A percentile compares a stretch with the other conserved stretches of the same genome.
Evolutionary conservation across 2,113 vertebrate species (phyloP).

Genomic region (Gulo gulo): DNA sequence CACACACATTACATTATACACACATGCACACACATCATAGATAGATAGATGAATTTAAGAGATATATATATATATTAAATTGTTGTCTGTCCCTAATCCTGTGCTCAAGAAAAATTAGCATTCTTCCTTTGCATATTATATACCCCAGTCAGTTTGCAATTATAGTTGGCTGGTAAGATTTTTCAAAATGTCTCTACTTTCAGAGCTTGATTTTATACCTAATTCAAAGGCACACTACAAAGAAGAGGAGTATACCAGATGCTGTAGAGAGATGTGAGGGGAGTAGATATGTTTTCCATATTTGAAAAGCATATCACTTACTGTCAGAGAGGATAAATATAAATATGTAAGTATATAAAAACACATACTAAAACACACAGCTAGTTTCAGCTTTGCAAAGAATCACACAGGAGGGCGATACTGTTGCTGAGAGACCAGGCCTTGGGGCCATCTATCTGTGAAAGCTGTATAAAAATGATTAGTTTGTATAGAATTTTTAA

Average conservation of each 20-base stretch:
- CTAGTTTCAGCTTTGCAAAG: not conserved
- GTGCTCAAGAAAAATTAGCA: conserved; percentile 11
- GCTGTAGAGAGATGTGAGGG: not conserved
- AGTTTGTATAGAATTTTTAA: conserved; percentile 47
- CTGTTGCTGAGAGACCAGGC: not conserved
- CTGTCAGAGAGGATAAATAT: conserved; percentile 14
- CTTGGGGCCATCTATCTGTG: not conserved
- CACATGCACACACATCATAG: not conserved
- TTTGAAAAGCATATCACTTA: not conserved
- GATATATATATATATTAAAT: not conserved
- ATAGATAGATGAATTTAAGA: not conserved
- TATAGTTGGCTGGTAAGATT: not conserved
- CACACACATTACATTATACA: not conserved
- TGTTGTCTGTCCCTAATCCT: not conserved
- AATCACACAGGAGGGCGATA: not conserved
- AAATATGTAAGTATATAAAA: conserved; percentile 38
- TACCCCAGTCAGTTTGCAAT: not conserved
- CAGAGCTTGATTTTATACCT: not conserved
- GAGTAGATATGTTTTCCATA: not conserved
- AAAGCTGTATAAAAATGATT: conserved; percentile 16
- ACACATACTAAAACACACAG: not conserved
- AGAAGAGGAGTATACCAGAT: not conserved
- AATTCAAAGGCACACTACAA: not conserved
- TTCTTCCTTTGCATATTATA: not conserved
- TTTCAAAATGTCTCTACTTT: not conserved